Percentiles rank a stretch among this genome's conserved stretches.
These are phyloP conservation scores for Notospermus geniculatus DNA, from an alignment of 1,140 invertebrate genomes.

Conservation along the genomic window DNA sequence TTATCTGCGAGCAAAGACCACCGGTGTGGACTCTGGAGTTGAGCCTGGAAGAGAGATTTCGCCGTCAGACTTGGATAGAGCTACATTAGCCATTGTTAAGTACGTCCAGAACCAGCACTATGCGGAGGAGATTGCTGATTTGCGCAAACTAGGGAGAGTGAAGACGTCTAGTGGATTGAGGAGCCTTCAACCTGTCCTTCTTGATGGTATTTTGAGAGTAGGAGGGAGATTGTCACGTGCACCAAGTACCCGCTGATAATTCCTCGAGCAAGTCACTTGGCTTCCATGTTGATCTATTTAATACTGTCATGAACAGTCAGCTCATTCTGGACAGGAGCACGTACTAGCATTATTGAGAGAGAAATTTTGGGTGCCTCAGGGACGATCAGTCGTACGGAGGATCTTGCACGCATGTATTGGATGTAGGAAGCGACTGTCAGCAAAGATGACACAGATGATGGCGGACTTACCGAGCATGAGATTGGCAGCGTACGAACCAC, in stretches of 20 bases:
- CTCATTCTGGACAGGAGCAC: conserved; percentile 22
- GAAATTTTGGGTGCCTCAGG: conserved; percentile 28
- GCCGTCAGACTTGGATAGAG: neutral
- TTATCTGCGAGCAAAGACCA: no score
- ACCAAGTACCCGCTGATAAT: conserved; percentile 28
- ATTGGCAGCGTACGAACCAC: conserved; percentile 15
- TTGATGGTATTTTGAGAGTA: conserved; percentile 19
- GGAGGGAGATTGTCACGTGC: no score
- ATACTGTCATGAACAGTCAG: conserved; percentile 22
- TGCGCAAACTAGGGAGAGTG: conserved; percentile 6
- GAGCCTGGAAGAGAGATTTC: neutral
- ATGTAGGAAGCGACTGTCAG: conserved; percentile 18
- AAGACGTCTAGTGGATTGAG: conserved; percentile 10
- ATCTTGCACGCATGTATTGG: conserved; percentile 25
- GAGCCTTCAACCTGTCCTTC: conserved; percentile 23
- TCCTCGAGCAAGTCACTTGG: conserved; percentile 21
- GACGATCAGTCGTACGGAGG: conserved; percentile 13
- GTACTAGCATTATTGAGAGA: conserved; percentile 17
- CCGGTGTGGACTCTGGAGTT: no score
- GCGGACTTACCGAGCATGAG: conserved; percentile 25
- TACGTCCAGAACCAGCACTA: conserved; percentile 12
- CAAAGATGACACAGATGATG: conserved; percentile 24
- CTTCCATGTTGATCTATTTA: conserved; percentile 15
- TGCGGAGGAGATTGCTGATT: conserved; percentile 4
- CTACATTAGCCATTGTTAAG: conserved; percentile 7